These are phyloP conservation scores for Brachyhypopomus occidentalis DNA, from an alignment of 2,113 vertebrate genomes.

Conservation along the genomic window DNA sequence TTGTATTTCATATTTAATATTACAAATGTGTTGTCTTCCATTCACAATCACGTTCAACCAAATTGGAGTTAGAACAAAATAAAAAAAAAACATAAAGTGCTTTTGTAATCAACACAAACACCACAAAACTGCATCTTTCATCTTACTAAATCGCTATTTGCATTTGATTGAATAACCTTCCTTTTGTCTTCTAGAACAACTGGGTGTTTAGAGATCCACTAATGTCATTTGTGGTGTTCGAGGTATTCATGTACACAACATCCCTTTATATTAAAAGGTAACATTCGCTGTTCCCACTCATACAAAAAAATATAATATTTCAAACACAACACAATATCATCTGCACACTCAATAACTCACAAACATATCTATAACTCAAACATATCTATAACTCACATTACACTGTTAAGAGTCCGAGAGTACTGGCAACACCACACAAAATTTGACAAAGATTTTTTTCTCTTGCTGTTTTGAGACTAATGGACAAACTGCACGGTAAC, in stretches of 20 bases:
- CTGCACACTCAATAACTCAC: constrained; percentile 74
- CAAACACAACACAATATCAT: constrained; percentile 63
- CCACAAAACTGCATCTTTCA: constrained; percentile 53
- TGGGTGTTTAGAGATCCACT: background rate
- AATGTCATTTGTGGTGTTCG: constrained; percentile 43
- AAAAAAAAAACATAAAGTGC: constrained; percentile 79
- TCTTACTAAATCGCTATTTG: constrained; percentile 35
- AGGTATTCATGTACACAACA: constrained; percentile 66
- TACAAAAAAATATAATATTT: constrained; percentile 56
- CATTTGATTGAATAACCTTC: background rate
- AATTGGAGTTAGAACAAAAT: constrained; percentile 68
- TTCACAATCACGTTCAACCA: constrained; percentile 62
- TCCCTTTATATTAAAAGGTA: constrained; percentile 64
- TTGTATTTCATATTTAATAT: constrained; percentile 47
- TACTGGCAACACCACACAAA: constrained; percentile 80
- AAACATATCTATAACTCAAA: constrained; percentile 80
- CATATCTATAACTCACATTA: constrained; percentile 80
- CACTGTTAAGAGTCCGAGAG: constrained; percentile 76
- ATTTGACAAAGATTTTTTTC: constrained; percentile 59
- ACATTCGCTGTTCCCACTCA: constrained; percentile 70
- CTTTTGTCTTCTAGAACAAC: background rate
- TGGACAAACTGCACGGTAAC: constrained; percentile 69
- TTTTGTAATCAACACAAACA: constrained; percentile 67
- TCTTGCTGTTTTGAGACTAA: constrained; percentile 29
- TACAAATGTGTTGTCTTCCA: constrained; percentile 54